Evolutionary conservation across 2,113 vertebrate genomes (phyloP).

Genomic region (Nipponia nippon): DNA sequence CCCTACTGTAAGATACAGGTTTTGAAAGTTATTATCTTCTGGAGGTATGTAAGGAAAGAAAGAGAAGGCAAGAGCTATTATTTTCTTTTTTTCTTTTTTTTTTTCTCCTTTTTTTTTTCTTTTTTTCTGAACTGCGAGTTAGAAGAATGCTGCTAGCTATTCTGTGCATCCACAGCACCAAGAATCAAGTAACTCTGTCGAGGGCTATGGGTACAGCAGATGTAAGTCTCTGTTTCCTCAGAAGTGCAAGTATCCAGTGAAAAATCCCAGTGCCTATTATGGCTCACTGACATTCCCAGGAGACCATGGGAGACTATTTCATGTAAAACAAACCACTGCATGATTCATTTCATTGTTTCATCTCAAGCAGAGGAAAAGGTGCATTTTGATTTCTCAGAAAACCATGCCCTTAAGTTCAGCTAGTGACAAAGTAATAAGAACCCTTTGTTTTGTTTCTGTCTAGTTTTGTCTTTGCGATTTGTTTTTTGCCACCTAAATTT

Average conservation of each 20-base stretch:
- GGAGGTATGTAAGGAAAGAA: not conserved
- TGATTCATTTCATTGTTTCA: not conserved
- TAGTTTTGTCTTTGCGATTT: not conserved
- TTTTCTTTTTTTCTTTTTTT: not conserved
- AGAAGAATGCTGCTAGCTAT: not conserved
- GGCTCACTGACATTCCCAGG: not conserved
- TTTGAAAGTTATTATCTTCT: not conserved
- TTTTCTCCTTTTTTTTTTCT: not conserved
- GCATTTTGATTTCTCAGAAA: not conserved
- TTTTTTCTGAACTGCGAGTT: not conserved
- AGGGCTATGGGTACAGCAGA: not conserved
- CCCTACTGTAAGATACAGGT: not conserved
- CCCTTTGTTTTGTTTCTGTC: not conserved
- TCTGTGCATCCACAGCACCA: not conserved
- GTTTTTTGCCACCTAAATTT: not conserved
- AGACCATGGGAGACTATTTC: not conserved
- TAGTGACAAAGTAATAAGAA: not conserved
- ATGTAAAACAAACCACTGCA: slow-evolving; percentile 9
- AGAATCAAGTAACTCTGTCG: not conserved
- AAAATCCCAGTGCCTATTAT: not conserved
- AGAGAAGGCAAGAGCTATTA: not conserved
- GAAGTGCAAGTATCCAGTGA: not conserved
- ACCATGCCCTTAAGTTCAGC: not conserved
- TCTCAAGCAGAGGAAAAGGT: slow-evolving; percentile 5
- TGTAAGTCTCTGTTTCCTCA: not conserved